Percentiles rank a stretch among this genome's conserved stretches.
phyloP scores from a whole-genome alignment of 1,140 invertebrate species.

The Zophobas atratus region DNA sequence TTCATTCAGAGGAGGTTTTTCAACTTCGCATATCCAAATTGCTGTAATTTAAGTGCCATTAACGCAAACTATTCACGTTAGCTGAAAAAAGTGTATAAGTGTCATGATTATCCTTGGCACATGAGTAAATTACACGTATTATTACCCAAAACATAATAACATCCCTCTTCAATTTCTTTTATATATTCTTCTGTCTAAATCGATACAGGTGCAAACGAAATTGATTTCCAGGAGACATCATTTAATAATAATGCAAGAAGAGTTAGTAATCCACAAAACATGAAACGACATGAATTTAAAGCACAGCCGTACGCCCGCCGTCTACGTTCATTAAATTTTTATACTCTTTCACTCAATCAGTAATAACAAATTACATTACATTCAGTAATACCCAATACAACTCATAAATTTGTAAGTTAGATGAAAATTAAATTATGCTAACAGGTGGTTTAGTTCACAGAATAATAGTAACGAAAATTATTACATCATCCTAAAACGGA shows the following conservation, averaged over 20 bases:
- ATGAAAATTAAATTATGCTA: slow-evolving; percentile 36
- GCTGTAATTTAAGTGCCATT: slow-evolving; percentile 37
- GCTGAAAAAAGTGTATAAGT: slow-evolving; percentile 16
- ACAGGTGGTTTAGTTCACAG: slow-evolving; percentile 35
- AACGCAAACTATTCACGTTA: slow-evolving; percentile 8
- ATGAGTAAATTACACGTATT: slow-evolving; percentile 21
- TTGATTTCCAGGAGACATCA: background rate
- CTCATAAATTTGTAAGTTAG: slow-evolving; percentile 22
- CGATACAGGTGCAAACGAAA: background rate
- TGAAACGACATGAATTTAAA: slow-evolving; percentile 3
- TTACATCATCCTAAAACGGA: slow-evolving; percentile 24
- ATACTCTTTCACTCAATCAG: slow-evolving; percentile 3
- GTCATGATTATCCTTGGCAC: slow-evolving; percentile 1
- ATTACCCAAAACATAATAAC: slow-evolving; percentile 5
- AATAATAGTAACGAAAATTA: slow-evolving; percentile 22
- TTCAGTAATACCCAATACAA: slow-evolving; percentile 7
- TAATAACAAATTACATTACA: slow-evolving; percentile 27
- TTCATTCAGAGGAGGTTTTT: too few relatives aligned
- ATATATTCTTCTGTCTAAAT: background rate
- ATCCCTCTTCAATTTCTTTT: slow-evolving; percentile 25
- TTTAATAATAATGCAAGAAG: background rate
- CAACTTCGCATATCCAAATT: background rate
- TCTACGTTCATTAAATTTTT: background rate
- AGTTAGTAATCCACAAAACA: background rate
- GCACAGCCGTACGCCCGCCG: background rate